phyloP scores from a whole-genome alignment of 2,113 vertebrate species.

The Balaeniceps rex region DNA sequence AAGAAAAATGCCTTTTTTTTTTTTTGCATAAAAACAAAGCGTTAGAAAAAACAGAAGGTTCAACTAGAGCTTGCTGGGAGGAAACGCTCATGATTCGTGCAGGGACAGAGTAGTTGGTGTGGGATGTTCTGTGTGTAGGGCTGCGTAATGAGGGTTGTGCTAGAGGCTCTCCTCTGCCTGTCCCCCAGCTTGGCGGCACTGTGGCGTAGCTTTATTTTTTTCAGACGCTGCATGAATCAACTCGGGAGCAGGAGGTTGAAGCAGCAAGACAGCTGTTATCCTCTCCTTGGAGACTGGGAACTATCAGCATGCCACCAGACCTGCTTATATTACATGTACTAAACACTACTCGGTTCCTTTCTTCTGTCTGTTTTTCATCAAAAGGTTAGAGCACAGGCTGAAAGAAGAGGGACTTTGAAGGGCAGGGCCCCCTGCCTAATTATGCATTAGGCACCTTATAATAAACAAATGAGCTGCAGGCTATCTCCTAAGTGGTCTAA shows the following conservation, averaged over 20 bases:
- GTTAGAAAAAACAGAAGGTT: not conserved
- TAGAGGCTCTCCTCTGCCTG: not conserved
- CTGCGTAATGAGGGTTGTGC: not conserved
- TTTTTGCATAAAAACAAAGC: not conserved
- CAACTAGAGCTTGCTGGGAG: not conserved
- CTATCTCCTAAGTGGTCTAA: not conserved
- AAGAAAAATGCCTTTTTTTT: not conserved
- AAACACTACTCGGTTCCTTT: not conserved
- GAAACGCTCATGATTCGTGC: not conserved
- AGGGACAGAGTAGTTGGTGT: not conserved
- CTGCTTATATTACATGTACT: not conserved
- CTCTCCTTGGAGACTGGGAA: not conserved
- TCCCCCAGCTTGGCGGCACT: not conserved
- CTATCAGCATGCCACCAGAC: not conserved
- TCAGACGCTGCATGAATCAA: not conserved
- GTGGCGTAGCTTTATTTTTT: not conserved
- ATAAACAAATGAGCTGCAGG: not conserved
- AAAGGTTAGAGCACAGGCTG: not conserved
- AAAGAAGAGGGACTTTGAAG: not conserved
- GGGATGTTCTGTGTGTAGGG: not conserved
- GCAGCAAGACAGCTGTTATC: conserved; percentile 29
- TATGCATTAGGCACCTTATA: not conserved
- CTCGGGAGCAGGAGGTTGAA: not conserved
- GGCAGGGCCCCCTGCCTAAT: not conserved
- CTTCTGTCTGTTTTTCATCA: not conserved